Conservation (phyloP, 2,113 vertebrate species). For the Sebastes schlegelii region DNA sequence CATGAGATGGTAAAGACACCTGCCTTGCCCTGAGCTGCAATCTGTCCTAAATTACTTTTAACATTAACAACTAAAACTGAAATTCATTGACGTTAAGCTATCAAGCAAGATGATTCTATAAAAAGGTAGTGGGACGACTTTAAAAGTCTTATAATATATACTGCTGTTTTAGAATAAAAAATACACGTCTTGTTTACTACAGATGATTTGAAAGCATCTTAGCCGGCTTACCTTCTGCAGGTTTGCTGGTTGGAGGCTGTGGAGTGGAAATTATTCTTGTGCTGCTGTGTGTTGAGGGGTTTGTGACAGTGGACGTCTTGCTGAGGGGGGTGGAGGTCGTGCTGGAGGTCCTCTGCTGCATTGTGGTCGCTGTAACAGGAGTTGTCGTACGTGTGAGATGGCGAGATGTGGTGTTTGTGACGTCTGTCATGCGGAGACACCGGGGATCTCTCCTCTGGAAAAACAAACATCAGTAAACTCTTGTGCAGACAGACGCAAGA, state of each 20-base stretch:
- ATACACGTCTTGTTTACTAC: background rate
- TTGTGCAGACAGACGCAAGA: background rate
- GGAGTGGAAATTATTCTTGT: slow-evolving; percentile 68
- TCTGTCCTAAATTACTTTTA: background rate
- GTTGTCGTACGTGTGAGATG: slow-evolving; percentile 75
- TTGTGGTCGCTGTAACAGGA: slow-evolving; percentile 67
- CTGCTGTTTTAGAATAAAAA: background rate
- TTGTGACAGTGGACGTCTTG: slow-evolving; percentile 17
- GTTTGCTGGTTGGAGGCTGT: slow-evolving; percentile 84
- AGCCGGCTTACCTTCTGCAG: slow-evolving; percentile 83
- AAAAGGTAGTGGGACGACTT: background rate
- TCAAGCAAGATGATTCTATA: background rate
- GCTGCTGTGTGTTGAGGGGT: slow-evolving; percentile 65
- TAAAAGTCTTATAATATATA: background rate
- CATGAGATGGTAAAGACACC: background rate
- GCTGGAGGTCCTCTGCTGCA: slow-evolving; percentile 68
- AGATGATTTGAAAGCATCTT: background rate
- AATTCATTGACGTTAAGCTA: background rate
- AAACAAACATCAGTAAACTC: background rate
- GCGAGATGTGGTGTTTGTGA: slow-evolving; percentile 60
- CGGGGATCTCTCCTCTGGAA: slow-evolving; percentile 88
- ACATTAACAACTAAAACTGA: background rate
- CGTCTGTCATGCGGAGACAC: slow-evolving; percentile 82
- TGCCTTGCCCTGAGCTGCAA: background rate
- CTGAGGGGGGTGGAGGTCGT: slow-evolving; percentile 31